phyloP scores from a whole-genome alignment of 2,113 vertebrate genomes.

The Poicephalus gulielmi region DNA sequence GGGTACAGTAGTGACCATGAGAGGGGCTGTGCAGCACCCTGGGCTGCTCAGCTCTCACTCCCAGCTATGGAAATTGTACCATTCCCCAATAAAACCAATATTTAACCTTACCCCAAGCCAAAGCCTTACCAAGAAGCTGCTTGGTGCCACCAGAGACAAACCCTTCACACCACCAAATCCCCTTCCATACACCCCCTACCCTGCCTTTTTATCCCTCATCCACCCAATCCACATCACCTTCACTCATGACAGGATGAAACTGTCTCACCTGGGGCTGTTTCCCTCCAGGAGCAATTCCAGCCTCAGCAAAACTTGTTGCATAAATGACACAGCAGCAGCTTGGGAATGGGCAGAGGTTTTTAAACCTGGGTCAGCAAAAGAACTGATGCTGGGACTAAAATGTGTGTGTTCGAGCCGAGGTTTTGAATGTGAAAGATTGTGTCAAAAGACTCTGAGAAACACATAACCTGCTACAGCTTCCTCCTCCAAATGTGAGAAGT shows the following conservation, averaged over 20 bases:
- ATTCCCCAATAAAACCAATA: not conserved
- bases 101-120: not conserved
- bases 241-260: rapidly evolving
- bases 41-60: not conserved
- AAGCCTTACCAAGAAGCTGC: not conserved
- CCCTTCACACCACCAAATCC: rapidly evolving
- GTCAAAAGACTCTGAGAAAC: not conserved
- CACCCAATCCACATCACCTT: not conserved
- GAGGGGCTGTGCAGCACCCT: not conserved
- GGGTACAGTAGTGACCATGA: not conserved
- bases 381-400: not conserved
- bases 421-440: not conserved
- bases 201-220: not conserved
- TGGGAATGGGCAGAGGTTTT: not conserved
- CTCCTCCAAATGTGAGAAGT: not conserved
- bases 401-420: not conserved
- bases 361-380: not conserved
- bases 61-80: not conserved
- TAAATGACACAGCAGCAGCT: not conserved
- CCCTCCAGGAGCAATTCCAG: not conserved
- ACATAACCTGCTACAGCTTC: not conserved
- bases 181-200: rapidly evolving
- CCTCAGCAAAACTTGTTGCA: not conserved
- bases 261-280: not conserved
- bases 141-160: too few relatives aligned